Base-by-base conservation (phyloP, 1,140 invertebrate genomes). In the Medauroidea extradentata region DNA sequence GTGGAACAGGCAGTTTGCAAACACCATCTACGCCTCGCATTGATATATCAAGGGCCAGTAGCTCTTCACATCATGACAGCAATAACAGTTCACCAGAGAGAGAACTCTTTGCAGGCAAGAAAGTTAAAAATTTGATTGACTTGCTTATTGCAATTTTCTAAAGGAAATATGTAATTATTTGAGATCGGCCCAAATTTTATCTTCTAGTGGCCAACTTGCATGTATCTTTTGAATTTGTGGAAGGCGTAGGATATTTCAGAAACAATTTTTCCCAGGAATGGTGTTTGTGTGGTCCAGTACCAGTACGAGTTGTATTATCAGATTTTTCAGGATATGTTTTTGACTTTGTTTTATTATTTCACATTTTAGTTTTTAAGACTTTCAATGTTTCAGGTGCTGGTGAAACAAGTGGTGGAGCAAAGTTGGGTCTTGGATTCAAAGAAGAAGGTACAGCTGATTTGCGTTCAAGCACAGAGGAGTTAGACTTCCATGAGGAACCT, bases 11-110 rank as follows among this genome's bases (percentile, higher is more conserved):
- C 29, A 34, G 29, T 11, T 25, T 55, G 48, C 55, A 57, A 7
- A 54, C 85, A 48, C 85, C 88, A 13, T 83, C 83, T 54, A 89
- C 90, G 39, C 91, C 90, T 2, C 82, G 90, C 63, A 93, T 92
- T 65, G 90, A 93, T 75, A 90, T 93, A 66, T 92, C 90, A 55
- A 80, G 90, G 49, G 90, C 91, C 2, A 91, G 89, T 64, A 91
- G 88, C 71, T 90, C 89, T 25, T 91, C 89, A 21, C 89, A 90
- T 64, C 90, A 91, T 69, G 83, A 83, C 67, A 87, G 91, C 71
- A 91, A 83, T 66, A 87, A 91, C 67, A 87, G 91, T 61, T 89
- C 86, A 23, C 90, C 90, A 0, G 89, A 91, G 69, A 80, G 85
- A 63, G 88, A 89, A 64, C 78, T 89, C n/a, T 79, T 85, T 55